Conservation (phyloP, 2,797 vertebrate species). For the Ctenopoma kingsleyae region DNA sequence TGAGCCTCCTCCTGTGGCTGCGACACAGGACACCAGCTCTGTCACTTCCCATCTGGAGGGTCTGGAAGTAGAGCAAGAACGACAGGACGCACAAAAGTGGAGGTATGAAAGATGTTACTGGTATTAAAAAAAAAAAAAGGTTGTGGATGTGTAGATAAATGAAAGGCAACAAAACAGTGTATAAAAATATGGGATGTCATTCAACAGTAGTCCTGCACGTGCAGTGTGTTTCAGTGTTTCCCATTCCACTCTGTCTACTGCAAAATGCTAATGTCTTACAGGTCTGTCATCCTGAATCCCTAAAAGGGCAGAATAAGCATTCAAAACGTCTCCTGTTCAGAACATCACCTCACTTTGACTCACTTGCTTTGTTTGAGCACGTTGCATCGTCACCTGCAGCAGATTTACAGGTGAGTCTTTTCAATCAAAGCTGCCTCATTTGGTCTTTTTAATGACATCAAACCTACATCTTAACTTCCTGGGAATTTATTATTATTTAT, state of each 20-base stretch:
- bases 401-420: constrained; percentile 1
- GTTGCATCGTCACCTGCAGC: background rate
- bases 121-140: constrained; percentile 11
- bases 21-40: constrained; percentile 29
- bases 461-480: background rate
- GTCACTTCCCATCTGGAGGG: constrained; percentile 28
- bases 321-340: constrained; percentile 34
- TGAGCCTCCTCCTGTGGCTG: constrained; percentile 40
- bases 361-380: background rate
- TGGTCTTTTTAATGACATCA: background rate
- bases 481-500: background rate
- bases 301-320: constrained; percentile 44
- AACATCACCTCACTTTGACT: background rate
- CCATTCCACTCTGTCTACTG: constrained; percentile 16
- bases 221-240: constrained; percentile 12
- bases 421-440: background rate
- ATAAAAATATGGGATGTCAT: constrained; percentile 1
- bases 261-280: constrained; percentile 3
- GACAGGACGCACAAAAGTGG: constrained; percentile 6
- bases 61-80: constrained; percentile 3
- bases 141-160: constrained; percentile 34
- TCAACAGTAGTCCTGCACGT: constrained; percentile 36
- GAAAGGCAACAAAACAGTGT: constrained; percentile 14
- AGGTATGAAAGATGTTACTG: constrained; percentile 14
- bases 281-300: background rate